Conservation (phyloP, 2,797 vertebrate genomes). For the Aselliscus stoliczkanus region DNA sequence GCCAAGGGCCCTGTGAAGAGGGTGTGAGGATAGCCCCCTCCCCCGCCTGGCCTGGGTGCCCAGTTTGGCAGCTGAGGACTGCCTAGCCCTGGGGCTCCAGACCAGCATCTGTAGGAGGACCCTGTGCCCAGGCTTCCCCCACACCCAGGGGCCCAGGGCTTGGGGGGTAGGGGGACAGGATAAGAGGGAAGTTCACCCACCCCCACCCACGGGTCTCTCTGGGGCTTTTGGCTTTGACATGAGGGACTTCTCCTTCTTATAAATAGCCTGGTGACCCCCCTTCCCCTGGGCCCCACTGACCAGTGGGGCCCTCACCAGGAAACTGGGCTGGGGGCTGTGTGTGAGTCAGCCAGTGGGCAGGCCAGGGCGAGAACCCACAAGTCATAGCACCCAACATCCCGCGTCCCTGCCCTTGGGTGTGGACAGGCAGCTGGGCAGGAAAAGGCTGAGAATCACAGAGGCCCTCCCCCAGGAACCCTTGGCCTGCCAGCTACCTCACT, state of each 20-base stretch:
- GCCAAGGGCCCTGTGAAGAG: conserved; percentile 49
- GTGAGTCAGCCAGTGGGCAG: conserved; percentile 66
- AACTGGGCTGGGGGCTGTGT: conserved; percentile 66
- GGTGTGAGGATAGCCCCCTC: conserved; percentile 33
- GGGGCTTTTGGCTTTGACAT: conserved; percentile 68
- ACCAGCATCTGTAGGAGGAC: neutral
- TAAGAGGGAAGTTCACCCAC: conserved; percentile 67
- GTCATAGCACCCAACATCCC: conserved; percentile 42
- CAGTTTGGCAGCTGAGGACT: neutral
- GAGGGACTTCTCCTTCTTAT: conserved; percentile 76
- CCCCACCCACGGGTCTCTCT: conserved; percentile 52
- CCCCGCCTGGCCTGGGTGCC: neutral
- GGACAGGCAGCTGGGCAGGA: conserved; percentile 55
- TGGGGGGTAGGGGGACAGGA: neutral
- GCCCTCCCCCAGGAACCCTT: conserved; percentile 28
- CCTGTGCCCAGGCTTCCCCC: neutral
- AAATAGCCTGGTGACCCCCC: conserved; percentile 64
- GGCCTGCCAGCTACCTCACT: neutral
- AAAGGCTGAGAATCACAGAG: conserved; percentile 44
- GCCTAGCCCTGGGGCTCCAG: neutral
- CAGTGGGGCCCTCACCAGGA: conserved; percentile 12
- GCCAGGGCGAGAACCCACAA: conserved; percentile 63
- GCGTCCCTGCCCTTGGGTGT: conserved; percentile 71
- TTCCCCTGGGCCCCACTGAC: conserved; percentile 19
- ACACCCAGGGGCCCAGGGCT: neutral